Percentiles rank a stretch among this genome's conserved stretches.
Evolutionary conservation across 2,888 invertebrate genomes (phyloP).

Genomic region (Sesia bembeciformis): DNA sequence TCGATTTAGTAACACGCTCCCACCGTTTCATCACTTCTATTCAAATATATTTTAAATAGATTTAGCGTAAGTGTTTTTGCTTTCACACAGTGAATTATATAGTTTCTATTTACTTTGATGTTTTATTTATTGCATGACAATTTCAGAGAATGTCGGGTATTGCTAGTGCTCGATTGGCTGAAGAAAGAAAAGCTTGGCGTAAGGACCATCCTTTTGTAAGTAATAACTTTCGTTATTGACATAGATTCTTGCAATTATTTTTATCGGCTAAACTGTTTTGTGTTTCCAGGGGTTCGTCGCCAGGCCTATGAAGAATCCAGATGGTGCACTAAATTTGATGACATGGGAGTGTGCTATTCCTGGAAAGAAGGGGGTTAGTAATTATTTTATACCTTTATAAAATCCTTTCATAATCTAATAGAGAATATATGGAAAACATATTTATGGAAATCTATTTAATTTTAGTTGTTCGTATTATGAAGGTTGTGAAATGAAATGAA

Average conservation of each 20-base stretch:
- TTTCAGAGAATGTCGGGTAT: conserved; percentile 91
- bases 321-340: conserved; percentile 97
- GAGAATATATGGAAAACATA: too few relatives aligned
- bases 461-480: not conserved
- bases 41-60: too few relatives aligned
- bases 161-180: conserved; percentile 94
- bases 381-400: not conserved
- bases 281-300: conserved; percentile 91
- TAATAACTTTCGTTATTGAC: conserved; percentile 16
- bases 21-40: too few relatives aligned
- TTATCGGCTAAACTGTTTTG: not conserved
- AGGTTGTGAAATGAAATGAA: not conserved
- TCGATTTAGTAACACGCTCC: too few relatives aligned
- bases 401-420: too few relatives aligned
- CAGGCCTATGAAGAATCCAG: conserved; percentile 94
- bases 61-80: too few relatives aligned
- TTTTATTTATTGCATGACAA: conserved; percentile 10
- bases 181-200: conserved; percentile 99
- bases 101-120: conserved; percentile 1
- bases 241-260: not conserved
- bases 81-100: too few relatives aligned
- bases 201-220: conserved; percentile 98
- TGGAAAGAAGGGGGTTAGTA: conserved; percentile 92
- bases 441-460: too few relatives aligned
- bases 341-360: conserved; percentile 99